Conservation (phyloP, 2,113 vertebrate genomes). For the Otocyon megalotis region DNA sequence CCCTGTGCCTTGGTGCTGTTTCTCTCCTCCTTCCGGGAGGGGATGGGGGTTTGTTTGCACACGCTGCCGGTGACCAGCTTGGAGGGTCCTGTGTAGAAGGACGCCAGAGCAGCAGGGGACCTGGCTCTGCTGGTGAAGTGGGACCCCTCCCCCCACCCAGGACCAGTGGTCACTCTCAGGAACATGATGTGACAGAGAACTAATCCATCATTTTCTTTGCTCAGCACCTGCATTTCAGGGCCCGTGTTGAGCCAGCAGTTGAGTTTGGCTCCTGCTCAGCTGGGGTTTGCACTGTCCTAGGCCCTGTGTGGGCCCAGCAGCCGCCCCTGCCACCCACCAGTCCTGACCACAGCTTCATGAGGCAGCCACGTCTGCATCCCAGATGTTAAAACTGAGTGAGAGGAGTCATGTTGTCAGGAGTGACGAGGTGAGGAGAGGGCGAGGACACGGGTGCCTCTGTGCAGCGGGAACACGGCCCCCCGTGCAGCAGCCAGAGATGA, state of each 20-base stretch:
- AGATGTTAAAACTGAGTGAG: background rate
- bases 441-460: fast-evolving
- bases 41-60: background rate
- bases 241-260: fast-evolving
- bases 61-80: background rate
- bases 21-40: background rate
- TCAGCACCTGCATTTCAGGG: fast-evolving
- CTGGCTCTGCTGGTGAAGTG: too few species aligned
- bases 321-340: fast-evolving
- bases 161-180: background rate
- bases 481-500: background rate
- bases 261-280: background rate
- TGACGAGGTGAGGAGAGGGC: fast-evolving
- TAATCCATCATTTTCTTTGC: too few species aligned
- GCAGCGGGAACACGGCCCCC: fast-evolving
- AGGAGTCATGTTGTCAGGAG: background rate
- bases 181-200: too few species aligned
- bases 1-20: too few species aligned
- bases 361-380: background rate
- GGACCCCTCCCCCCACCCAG: background rate
- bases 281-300: background rate
- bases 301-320: background rate
- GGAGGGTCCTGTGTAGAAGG: background rate
- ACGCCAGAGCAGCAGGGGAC: too few species aligned
- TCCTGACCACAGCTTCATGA: too few species aligned